Conservation (phyloP, 2,113 vertebrate genomes). For the Ctenomys sociabilis region DNA sequence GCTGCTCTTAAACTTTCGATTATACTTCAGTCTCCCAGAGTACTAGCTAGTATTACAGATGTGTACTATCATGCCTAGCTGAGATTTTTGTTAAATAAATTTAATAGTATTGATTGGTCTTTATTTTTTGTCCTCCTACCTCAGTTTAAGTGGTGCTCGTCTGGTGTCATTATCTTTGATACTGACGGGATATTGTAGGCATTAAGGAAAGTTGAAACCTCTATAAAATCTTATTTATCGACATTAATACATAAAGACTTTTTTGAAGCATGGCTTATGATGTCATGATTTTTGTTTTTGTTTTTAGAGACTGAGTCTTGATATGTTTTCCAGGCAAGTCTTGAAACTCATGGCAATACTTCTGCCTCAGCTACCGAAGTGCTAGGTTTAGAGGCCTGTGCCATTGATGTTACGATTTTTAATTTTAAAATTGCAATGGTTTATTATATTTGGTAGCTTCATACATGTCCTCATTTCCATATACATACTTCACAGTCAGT, state of each 20-base stretch:
- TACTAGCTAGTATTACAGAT: not conserved
- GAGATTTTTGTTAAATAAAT: constrained; percentile 19
- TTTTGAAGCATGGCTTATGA: constrained; percentile 12
- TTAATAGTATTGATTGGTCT: not conserved
- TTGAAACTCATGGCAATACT: not conserved
- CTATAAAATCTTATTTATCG: not conserved
- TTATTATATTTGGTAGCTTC: not conserved
- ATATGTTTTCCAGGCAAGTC: not conserved
- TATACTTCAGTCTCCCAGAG: not conserved
- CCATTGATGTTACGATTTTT: not conserved
- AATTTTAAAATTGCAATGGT: not conserved
- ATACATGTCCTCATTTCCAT: constrained; percentile 27
- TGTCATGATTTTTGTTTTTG: not conserved
- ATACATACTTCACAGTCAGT: not conserved
- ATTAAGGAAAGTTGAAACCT: constrained; percentile 10
- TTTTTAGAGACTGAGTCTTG: not conserved
- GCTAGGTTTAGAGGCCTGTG: not conserved
- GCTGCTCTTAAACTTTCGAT: not conserved
- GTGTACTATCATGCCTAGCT: not conserved
- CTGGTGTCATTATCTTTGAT: not conserved
- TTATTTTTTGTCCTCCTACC: not conserved
- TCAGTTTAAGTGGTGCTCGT: not conserved
- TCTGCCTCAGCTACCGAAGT: not conserved
- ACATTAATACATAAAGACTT: constrained; percentile 5
- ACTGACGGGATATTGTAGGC: not conserved